phyloP scores from a whole-genome alignment of 2,113 vertebrate species.

The Mus pahari region DNA sequence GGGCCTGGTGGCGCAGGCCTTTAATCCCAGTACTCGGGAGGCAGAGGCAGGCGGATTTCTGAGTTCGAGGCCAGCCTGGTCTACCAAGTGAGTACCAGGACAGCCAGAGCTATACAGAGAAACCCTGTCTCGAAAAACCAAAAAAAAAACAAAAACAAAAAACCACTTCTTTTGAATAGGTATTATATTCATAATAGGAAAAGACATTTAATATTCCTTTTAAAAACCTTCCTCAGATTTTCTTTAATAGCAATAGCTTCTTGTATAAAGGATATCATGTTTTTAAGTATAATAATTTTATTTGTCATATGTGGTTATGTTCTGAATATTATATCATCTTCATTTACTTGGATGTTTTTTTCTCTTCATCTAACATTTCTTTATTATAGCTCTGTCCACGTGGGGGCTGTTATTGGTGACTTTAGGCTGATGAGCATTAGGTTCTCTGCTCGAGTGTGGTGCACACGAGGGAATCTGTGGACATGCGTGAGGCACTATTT shows the following conservation, averaged over 20 bases:
- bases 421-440: not conserved
- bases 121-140: too few species aligned
- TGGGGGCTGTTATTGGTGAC: not conserved
- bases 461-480: not conserved
- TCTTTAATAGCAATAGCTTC: not conserved
- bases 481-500: not conserved
- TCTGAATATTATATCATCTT: not conserved
- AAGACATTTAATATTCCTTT: not conserved
- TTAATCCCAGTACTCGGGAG: too few species aligned
- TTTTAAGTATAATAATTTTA: not conserved
- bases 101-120: too few species aligned
- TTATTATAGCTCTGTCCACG: not conserved
- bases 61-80: too few species aligned
- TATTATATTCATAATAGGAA: slow-evolving; percentile 3
- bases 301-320: not conserved
- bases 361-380: not conserved
- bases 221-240: not conserved
- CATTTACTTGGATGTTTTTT: not conserved
- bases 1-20: too few species aligned
- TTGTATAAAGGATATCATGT: not conserved
- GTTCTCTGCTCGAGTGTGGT: not conserved
- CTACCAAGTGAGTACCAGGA: too few species aligned
- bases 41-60: too few species aligned
- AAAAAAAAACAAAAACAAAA: too few species aligned
- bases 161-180: not conserved